A percentile compares a stretch with the other conserved stretches of the same genome.
Conservation (phyloP, 2,797 vertebrate genomes). For the Rhinoraja longicauda region DNA sequence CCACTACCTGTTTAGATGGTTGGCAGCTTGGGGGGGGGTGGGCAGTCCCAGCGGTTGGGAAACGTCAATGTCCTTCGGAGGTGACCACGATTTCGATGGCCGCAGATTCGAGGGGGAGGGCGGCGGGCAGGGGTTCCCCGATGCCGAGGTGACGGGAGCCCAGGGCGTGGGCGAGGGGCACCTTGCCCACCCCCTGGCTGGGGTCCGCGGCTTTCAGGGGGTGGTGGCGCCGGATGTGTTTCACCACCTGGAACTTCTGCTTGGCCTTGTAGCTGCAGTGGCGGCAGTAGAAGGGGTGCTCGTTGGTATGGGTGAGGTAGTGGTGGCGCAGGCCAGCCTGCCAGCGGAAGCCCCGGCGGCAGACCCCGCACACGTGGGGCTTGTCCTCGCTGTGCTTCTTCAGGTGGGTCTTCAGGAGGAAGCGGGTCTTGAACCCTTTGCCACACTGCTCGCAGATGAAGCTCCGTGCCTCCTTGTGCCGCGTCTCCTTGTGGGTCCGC, state of each 20-base stretch:
- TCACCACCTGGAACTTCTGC: conserved; percentile 95
- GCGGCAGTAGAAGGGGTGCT: conserved; percentile 82
- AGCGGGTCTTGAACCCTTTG: conserved; percentile 92
- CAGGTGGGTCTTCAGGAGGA: conserved; percentile 88
- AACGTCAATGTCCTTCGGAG: background rate
- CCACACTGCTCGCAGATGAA: conserved; percentile 94
- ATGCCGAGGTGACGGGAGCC: conserved; percentile 65
- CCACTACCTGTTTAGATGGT: no score
- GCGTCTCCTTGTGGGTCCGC: conserved; percentile 78
- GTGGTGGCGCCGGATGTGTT: conserved; percentile 84
- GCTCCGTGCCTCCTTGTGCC: conserved; percentile 76
- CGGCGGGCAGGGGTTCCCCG: background rate
- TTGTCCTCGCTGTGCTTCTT: conserved; percentile 84
- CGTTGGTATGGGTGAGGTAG: conserved; percentile 86
- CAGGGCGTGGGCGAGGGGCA: conserved; percentile 58
- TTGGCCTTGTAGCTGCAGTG: conserved; percentile 88
- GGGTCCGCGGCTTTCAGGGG: conserved; percentile 58
- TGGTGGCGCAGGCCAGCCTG: conserved; percentile 89
- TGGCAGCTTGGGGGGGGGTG: background rate
- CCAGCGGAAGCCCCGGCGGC: conserved; percentile 84
- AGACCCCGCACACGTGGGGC: conserved; percentile 75
- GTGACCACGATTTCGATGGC: background rate
- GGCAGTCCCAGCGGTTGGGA: background rate
- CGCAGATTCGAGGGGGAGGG: background rate
- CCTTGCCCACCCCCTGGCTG: conserved; percentile 73